Base-by-base conservation (phyloP, 2,113 vertebrate genomes). In the Tympanuchus pallidicinctus region DNA sequence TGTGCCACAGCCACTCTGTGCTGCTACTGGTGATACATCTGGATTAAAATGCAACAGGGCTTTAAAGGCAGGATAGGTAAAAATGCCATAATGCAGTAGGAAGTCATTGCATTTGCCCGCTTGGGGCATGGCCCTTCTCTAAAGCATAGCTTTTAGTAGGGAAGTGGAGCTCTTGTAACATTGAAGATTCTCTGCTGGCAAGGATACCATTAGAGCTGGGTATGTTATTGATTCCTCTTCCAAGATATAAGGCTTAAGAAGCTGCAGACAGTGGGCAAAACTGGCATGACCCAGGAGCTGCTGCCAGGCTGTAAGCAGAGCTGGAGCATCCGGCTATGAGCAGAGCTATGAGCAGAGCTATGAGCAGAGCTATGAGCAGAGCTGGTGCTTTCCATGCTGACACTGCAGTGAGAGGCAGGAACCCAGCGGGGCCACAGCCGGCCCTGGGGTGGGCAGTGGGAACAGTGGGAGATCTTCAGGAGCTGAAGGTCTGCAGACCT, bases 261-360 rank as follows among this genome's bases (percentile, higher is more conserved):
- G 82, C 93, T 64, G 91, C 89, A 71, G 86, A 59, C 67, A 16
- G 86, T 20, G 8, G 43, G 75, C 27, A 50, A 78, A 45, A 75
- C 94, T 79, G 91, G 89, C 87, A 89, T 1, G 34, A 27, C 52
- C 64, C 1, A 14, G 93, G 14, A 74, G 84, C 77, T 78, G 80
- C 91, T 95, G 88, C 94, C 93, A 91, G 89, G 93, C 91, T 65
- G 70, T 38, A 13, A 82, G 86, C 4, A 84, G 7, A 56, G 52
- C 52, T 8, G 27, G 52, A 28, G 52, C 24, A 13, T 27, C 25
- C 59, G 86, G 80, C 91, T 77, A 89, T 13, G 2, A 1, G 27
- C 24, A 85, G 43, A 67, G 78, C 86, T 77, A 89, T 13, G 2
- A 1, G 27, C 24, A 85, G 43, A 67, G 78, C 86, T 77, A 89